These are phyloP conservation scores for Caenorhabditis elegans DNA, from an alignment of 1,140 invertebrate species.

Conservation along the genomic window DNA sequence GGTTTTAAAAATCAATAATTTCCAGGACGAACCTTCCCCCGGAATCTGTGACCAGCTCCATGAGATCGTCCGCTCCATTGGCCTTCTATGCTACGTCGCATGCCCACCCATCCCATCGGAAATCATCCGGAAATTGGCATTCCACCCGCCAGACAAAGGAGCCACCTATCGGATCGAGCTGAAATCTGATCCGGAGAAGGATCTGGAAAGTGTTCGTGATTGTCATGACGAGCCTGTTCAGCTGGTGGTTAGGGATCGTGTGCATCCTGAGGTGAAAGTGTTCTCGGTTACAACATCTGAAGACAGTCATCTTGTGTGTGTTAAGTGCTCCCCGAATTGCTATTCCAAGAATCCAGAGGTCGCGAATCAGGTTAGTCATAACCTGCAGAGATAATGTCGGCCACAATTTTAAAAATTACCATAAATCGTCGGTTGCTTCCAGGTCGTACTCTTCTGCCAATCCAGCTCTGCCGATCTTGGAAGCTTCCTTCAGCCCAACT, in stretches of 20 bases:
- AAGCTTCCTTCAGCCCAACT: background rate
- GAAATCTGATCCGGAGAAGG: background rate
- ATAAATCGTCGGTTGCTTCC: background rate
- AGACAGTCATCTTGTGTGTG: background rate
- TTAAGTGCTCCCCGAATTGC: background rate
- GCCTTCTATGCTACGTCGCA: background rate
- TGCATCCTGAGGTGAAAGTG: background rate
- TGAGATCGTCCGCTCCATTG: too few relatives aligned
- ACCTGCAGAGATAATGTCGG: too few relatives aligned
- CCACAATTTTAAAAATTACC: background rate
- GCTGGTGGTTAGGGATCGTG: background rate
- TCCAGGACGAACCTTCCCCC: background rate
- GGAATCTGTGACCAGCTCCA: too few relatives aligned
- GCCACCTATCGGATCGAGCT: background rate
- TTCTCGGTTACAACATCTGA: background rate
- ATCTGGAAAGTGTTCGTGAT: background rate
- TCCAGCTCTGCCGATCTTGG: background rate
- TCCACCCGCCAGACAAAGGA: background rate
- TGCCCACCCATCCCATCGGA: background rate
- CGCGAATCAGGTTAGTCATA: too few relatives aligned
- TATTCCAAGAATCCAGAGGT: background rate
- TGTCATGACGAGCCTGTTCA: background rate
- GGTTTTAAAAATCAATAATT: too few relatives aligned
- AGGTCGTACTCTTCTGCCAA: constrained; percentile 17
- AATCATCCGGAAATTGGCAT: background rate